Evolutionary conservation across 64 coral and sea anemone genomes (phyloP), one percentile per base, ranked within the genome.

Genomic region (Dendrophyllia cribrosa): DNA sequence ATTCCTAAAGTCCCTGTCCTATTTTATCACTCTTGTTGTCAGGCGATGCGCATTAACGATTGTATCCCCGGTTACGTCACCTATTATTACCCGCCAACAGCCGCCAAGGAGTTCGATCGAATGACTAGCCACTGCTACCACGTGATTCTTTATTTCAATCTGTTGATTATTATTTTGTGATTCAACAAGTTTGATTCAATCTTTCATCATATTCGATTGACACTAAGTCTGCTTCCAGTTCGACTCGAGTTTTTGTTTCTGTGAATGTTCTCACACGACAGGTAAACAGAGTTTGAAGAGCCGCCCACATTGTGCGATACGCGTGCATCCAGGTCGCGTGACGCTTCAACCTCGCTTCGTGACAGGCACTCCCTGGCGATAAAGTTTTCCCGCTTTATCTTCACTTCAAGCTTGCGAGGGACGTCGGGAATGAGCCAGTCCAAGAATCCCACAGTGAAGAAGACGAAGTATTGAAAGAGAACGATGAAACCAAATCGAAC

Each of bases 381-480:
- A 51, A 70, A 96, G 25, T 90, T 89, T 63, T 99, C 94, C 12
- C 94, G 94, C 49, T 88, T 95, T 52, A 99, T 99, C 26, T 85
- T 93, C 8, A 93, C 78, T 60, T 99, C 91, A 45, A 99, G 71
- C 67, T 91, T 90, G 58, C 61, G 76, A 8, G 97, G 97, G 15
- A 96, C 78, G 63, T 99, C 97, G 11, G 97, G 91, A 77, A 99
- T 93, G 19, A 96, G 70, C 87, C 94, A 96, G 88, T 91, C 82
- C 43, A 99, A 19, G 43, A 95, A 69, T 16, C 86, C 77, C 11
- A 94, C 94, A 19, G 85, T 93, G 78, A 96, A 91, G 71, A 96
- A 96, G 4, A 96, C 97, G 65, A 99, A 89, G 56, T 99, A 99
- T 77, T 99, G 97, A 66, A 99, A 99, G 21, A 93, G 43, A 59